Evolutionary conservation across 2,797 vertebrate genomes (phyloP).

Genomic region (Botia kubotai): DNA sequence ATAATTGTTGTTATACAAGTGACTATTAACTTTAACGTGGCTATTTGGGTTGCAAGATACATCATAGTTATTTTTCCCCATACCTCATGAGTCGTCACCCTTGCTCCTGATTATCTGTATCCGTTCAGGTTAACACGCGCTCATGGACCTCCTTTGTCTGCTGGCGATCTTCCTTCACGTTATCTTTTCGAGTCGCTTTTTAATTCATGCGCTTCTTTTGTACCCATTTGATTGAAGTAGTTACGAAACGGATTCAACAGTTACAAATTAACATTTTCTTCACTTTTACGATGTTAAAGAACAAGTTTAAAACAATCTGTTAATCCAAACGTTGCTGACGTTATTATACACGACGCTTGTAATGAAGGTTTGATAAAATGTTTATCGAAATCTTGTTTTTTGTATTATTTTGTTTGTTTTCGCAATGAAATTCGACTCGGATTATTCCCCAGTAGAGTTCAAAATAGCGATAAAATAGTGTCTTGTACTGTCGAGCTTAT

Average conservation of each 20-base stretch:
- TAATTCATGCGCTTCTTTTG: neutral
- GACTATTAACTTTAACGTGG: neutral
- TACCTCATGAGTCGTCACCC: constrained; percentile 11
- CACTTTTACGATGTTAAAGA: neutral
- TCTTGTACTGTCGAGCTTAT: too few species aligned
- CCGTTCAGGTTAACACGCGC: constrained; percentile 38
- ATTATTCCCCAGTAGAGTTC: too few species aligned
- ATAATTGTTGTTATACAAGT: neutral
- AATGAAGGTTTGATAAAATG: too few species aligned
- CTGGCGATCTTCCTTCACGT: neutral
- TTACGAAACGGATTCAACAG: neutral
- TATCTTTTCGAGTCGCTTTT: neutral
- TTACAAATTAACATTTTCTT: neutral
- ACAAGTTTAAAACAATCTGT: too few species aligned
- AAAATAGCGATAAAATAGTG: too few species aligned
- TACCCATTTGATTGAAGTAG: neutral
- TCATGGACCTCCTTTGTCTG: constrained; percentile 38
- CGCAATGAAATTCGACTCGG: neutral
- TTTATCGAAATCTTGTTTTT: too few species aligned
- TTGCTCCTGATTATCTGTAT: constrained; percentile 44
- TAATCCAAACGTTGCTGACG: too few species aligned
- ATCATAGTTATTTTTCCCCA: constrained; percentile 22
- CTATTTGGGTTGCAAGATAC: constrained; percentile 2
- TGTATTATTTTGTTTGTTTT: neutral
- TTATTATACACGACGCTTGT: too few species aligned